Conservation (phyloP, 2,113 vertebrate genomes). For the Butorides virescens region DNA sequence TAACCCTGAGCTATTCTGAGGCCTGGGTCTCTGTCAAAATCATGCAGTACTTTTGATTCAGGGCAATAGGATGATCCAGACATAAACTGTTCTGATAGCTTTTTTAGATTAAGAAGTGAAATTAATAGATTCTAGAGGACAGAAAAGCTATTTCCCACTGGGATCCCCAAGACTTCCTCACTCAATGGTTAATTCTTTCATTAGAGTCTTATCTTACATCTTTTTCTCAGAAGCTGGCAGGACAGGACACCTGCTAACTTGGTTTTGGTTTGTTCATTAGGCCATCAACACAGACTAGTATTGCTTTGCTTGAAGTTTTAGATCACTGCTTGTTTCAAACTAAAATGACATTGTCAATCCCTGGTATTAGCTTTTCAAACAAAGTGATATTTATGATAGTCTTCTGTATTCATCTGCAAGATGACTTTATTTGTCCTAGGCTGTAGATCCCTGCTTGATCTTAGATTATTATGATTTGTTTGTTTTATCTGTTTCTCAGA, state of each 20-base stretch:
- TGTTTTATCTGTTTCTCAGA: constrained; percentile 42
- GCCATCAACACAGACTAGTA: background rate
- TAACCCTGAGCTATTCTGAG: background rate
- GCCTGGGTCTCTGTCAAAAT: background rate
- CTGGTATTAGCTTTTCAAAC: constrained; percentile 23
- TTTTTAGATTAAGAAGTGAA: background rate
- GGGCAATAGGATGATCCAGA: background rate
- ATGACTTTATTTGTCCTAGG: constrained; percentile 51
- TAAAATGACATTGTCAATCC: background rate
- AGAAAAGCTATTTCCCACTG: background rate
- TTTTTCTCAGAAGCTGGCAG: background rate
- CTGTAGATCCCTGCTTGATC: constrained; percentile 4
- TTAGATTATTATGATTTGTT: constrained; percentile 58
- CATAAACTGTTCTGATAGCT: background rate
- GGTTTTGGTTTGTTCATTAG: background rate
- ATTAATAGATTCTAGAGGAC: background rate
- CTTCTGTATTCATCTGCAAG: constrained; percentile 28
- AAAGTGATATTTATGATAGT: constrained; percentile 54
- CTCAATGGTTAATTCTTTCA: background rate
- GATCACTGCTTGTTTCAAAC: background rate
- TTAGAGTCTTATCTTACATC: background rate
- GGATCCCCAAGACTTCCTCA: background rate
- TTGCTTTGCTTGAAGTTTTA: background rate
- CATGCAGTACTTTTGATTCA: background rate
- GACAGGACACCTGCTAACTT: background rate